Evolutionary conservation across 2,113 vertebrate genomes (phyloP).

Genomic region (Chamaea fasciata): DNA sequence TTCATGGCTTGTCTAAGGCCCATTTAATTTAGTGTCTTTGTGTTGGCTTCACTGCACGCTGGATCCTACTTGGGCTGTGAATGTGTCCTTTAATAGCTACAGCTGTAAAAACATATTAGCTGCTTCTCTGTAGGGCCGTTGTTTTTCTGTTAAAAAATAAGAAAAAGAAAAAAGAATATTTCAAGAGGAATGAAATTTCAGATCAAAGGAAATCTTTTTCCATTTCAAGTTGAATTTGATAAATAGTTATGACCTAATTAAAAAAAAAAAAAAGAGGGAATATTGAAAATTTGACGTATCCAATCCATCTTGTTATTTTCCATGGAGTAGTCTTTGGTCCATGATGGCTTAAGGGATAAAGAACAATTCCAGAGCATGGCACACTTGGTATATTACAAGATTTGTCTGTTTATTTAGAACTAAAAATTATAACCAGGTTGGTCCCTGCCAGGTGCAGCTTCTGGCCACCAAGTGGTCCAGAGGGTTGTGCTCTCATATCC

Average conservation of each 20-base stretch:
- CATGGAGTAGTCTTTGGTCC: accelerated
- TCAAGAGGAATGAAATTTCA: background rate
- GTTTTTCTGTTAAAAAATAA: background rate
- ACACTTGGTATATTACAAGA: background rate
- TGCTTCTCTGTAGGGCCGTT: background rate
- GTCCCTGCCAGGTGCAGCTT: background rate
- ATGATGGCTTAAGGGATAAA: background rate
- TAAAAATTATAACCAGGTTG: background rate
- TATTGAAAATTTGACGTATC: background rate
- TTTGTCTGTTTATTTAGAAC: background rate
- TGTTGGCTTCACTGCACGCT: background rate
- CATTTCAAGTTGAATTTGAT: background rate
- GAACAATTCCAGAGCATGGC: background rate
- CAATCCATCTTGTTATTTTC: background rate
- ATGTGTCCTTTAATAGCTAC: background rate
- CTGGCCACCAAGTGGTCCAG: background rate
- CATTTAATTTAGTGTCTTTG: background rate
- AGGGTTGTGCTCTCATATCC: background rate
- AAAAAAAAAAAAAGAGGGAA: background rate
- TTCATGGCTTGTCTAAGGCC: background rate
- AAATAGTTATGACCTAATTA: background rate
- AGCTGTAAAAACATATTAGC: slow-evolving; percentile 18
- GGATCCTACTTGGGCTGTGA: background rate
- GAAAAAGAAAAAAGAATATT: background rate
- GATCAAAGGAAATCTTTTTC: background rate